Percentiles rank a stretch among this genome's conserved stretches.
Evolutionary conservation across 1,140 invertebrate species (phyloP).

Genomic region (Pissodes strobi): DNA sequence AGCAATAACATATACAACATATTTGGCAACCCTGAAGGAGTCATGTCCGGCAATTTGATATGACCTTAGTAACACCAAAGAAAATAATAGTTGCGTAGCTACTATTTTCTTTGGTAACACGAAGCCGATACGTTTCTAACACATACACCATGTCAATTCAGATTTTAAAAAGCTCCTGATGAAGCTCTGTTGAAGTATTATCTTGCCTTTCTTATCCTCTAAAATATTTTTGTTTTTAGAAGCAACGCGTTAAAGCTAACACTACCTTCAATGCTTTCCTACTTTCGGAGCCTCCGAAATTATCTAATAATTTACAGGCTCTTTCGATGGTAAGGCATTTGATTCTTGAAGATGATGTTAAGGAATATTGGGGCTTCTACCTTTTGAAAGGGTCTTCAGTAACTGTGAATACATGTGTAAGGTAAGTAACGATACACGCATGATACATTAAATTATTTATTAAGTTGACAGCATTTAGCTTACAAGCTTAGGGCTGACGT

Average conservation of each 20-base stretch:
- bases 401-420: slow-evolving; percentile 74
- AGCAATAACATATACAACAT: no score
- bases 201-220: no score
- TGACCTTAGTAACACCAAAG: no score
- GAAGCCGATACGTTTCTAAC: no score
- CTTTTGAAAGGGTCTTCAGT: slow-evolving; percentile 74
- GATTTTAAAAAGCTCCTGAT: no score
- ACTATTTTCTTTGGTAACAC: no score
- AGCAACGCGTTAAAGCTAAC: slow-evolving; percentile 71
- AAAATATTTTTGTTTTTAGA: no score
- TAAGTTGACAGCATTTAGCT: neutral
- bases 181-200: no score
- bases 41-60: no score
- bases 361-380: slow-evolving; percentile 84
- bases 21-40: no score
- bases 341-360: slow-evolving; percentile 75
- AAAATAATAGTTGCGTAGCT: no score
- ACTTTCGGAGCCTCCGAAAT: slow-evolving; percentile 63
- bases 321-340: slow-evolving; percentile 71
- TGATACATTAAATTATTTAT: neutral
- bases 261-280: slow-evolving; percentile 77
- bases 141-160: no score
- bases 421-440: slow-evolving; percentile 59
- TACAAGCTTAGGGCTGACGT: neutral
- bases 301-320: slow-evolving; percentile 61